Evolutionary conservation across 2,797 vertebrate genomes (phyloP).

Genomic region (Choloepus didactylus): DNA sequence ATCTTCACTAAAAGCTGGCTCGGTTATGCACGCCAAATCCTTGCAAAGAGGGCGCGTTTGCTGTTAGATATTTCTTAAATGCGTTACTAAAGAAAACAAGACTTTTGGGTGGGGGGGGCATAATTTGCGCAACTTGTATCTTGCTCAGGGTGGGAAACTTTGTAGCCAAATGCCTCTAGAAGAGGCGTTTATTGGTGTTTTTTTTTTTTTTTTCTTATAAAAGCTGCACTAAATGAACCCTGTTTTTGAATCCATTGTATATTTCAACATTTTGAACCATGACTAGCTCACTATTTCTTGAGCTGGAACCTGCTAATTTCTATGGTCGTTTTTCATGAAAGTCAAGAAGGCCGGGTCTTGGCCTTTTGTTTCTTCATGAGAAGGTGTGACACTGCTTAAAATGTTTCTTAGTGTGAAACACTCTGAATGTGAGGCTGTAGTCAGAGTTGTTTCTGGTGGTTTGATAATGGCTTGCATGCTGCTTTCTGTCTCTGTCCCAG

Average conservation of each 20-base stretch:
- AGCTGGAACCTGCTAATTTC: slow-evolving; percentile 93
- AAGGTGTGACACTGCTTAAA: slow-evolving; percentile 99
- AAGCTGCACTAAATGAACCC: slow-evolving; percentile 90
- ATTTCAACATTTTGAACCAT: slow-evolving; percentile 92
- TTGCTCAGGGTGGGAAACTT: slow-evolving; percentile 89
- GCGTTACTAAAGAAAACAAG: slow-evolving; percentile 80
- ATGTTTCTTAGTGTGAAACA: slow-evolving; percentile 99
- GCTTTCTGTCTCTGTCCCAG: slow-evolving; percentile 87
- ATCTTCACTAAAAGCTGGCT: slow-evolving; percentile 70
- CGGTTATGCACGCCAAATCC: slow-evolving; percentile 77
- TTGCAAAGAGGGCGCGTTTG: slow-evolving; percentile 84
- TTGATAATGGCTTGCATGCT: slow-evolving; percentile 96
- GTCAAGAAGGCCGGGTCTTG: slow-evolving; percentile 92
- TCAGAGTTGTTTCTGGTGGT: slow-evolving; percentile 99
- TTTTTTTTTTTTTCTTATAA: slow-evolving; percentile 90
- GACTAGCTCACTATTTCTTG: slow-evolving; percentile 91
- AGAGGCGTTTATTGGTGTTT: slow-evolving; percentile 89
- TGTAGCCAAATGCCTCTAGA: slow-evolving; percentile 84
- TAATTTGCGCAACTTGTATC: slow-evolving; percentile 85
- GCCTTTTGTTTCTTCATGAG: slow-evolving; percentile 97
- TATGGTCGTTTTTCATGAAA: slow-evolving; percentile 95
- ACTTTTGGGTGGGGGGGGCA: slow-evolving; percentile 69
- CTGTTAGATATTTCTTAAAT: slow-evolving; percentile 80
- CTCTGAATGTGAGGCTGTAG: slow-evolving; percentile 97
- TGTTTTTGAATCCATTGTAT: slow-evolving; percentile 89